Percentiles rank a stretch among this genome's conserved stretches.
phyloP scores from a whole-genome alignment of 1,140 invertebrate species.

The Macrobrachium rosenbergii region DNA sequence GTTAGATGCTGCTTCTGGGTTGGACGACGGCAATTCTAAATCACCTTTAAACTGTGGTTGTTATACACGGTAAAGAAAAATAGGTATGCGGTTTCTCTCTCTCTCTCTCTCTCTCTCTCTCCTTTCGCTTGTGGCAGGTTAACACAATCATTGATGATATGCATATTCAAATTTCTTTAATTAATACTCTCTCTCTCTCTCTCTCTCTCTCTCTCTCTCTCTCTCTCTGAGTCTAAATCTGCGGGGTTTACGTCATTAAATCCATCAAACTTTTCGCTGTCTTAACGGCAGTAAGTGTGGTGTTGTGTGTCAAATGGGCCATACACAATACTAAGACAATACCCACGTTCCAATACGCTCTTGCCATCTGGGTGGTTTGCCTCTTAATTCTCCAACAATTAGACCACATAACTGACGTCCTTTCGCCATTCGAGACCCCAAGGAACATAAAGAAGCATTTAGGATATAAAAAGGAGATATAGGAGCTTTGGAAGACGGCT shows the following conservation, averaged over 20 bases:
- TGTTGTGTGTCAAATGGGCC: slow-evolving; percentile 24
- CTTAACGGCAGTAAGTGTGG: slow-evolving; percentile 23
- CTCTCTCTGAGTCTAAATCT: background rate
- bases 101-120: too few relatives aligned
- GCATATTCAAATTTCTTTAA: background rate
- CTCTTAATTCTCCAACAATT: too few relatives aligned
- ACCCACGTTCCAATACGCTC: slow-evolving; percentile 15
- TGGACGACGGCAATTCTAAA: too few relatives aligned
- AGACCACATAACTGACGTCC: too few relatives aligned
- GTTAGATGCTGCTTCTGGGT: too few relatives aligned
- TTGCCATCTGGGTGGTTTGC: too few relatives aligned
- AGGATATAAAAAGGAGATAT: background rate
- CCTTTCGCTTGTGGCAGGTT: too few relatives aligned
- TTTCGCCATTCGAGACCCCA: background rate
- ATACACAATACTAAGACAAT: slow-evolving; percentile 32
- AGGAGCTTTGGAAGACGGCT: too few relatives aligned
- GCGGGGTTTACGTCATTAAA: background rate
- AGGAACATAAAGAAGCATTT: background rate
- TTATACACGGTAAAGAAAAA: too few relatives aligned
- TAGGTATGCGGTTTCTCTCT: too few relatives aligned
- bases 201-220: slow-evolving; percentile 9
- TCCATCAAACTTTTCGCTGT: background rate
- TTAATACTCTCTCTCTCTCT: background rate
- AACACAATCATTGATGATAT: too few relatives aligned
- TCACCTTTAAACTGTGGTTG: too few relatives aligned